Conservation (phyloP, 2,113 vertebrate genomes). For the Circaetus gallicus region DNA sequence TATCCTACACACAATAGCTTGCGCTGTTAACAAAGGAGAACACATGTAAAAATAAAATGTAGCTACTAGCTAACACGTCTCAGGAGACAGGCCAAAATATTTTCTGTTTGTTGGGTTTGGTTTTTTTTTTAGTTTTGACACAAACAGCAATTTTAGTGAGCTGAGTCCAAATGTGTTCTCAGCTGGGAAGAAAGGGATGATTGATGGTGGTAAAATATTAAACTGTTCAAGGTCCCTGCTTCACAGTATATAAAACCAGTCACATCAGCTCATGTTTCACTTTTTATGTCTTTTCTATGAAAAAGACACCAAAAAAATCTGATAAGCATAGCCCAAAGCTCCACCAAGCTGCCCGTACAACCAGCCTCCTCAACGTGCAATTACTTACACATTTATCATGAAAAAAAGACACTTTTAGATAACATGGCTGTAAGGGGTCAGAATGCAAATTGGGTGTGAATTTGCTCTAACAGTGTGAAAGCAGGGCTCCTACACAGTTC, state of each 20-base stretch:
- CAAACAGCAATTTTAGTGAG: background rate
- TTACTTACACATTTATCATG: background rate
- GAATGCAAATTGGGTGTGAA: constrained; percentile 4
- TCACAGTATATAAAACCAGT: constrained; percentile 56
- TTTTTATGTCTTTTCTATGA: constrained; percentile 44
- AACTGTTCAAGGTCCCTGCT: constrained; percentile 24
- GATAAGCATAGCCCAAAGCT: background rate
- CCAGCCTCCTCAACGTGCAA: background rate
- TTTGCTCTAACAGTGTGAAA: background rate
- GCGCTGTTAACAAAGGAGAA: background rate
- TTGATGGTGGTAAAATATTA: constrained; percentile 56
- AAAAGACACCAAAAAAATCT: background rate
- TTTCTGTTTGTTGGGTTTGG: background rate
- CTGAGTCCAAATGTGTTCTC: constrained; percentile 29
- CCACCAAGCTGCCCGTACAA: background rate
- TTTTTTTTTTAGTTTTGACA: background rate
- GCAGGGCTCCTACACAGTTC: background rate
- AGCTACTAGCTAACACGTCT: background rate
- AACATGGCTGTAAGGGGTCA: background rate
- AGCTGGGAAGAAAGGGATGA: constrained; percentile 39
- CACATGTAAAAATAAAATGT: background rate
- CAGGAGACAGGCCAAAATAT: background rate
- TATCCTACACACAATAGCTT: background rate
- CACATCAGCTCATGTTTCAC: constrained; percentile 60
- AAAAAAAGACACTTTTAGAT: background rate